phyloP scores from a whole-genome alignment of 2,113 vertebrate species.

The Syngnathus scovelli region DNA sequence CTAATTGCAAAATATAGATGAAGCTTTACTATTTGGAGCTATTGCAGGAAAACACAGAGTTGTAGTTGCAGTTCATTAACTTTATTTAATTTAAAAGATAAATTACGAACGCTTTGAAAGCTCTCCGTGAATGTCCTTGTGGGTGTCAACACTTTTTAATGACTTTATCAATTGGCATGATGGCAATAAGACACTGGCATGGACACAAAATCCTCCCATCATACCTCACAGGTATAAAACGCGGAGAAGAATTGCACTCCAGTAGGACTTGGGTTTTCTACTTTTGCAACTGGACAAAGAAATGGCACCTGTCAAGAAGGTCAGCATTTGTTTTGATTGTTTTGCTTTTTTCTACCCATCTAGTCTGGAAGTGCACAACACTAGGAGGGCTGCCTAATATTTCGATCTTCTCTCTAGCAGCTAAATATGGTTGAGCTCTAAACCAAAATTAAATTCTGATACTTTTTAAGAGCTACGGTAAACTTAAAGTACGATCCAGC shows the following conservation, averaged over 20 bases:
- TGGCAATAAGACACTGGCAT: constrained; percentile 10
- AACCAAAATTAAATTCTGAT: background rate
- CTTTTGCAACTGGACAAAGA: constrained; percentile 34
- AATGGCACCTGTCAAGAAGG: constrained; percentile 52
- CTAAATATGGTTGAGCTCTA: background rate
- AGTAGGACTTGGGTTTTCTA: constrained; percentile 20
- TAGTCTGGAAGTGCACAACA: background rate
- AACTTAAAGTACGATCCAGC: background rate
- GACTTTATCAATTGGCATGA: background rate
- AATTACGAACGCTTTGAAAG: background rate
- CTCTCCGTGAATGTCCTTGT: background rate
- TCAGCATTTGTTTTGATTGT: constrained; percentile 9
- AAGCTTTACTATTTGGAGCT: background rate
- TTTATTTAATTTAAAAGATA: too few species aligned
- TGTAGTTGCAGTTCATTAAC: background rate
- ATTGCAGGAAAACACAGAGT: background rate
- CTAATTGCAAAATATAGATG: background rate
- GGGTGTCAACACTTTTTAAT: background rate
- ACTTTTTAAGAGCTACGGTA: background rate
- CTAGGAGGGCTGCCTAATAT: background rate
- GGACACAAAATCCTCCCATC: constrained; percentile 34
- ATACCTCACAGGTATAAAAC: constrained; percentile 35
- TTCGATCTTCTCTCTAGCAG: background rate
- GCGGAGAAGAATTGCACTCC: background rate
- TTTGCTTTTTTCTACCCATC: background rate